Evolutionary conservation across 2,888 invertebrate species (phyloP).

Genomic region (Boloria selene): DNA sequence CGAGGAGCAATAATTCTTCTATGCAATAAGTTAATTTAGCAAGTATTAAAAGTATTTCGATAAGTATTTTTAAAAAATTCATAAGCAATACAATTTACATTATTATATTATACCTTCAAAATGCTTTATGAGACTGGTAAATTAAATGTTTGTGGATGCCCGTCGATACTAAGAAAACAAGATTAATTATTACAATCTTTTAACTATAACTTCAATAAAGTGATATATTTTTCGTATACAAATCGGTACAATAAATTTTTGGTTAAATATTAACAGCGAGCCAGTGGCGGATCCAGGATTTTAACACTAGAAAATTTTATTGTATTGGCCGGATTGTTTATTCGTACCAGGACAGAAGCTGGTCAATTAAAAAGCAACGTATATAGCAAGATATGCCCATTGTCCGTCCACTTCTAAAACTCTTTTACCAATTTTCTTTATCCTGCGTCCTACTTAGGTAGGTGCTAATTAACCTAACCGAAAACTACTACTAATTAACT

Average conservation of each 20-base stretch:
- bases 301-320: no score
- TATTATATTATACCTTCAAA: constrained; percentile 5
- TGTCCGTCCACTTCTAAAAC: no score
- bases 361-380: not conserved
- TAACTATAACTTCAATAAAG: not conserved
- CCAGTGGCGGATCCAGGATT: no score
- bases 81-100: constrained; percentile 7
- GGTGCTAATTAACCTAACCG: no score
- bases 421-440: no score
- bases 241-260: no score
- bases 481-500: no score
- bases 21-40: not conserved
- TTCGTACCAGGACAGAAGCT: no score
- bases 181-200: not conserved
- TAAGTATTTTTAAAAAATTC: not conserved
- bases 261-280: no score
- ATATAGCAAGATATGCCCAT: not conserved
- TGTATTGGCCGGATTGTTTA: no score
- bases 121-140: constrained; percentile 11
- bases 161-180: constrained; percentile 2
- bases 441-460: no score
- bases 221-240: not conserved
- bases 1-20: constrained; percentile 11
- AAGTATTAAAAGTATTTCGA: not conserved
- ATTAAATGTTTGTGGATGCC: not conserved